Evolutionary conservation across 2,797 vertebrate genomes (phyloP).

Genomic region (Microctenopoma steveboyesi): DNA sequence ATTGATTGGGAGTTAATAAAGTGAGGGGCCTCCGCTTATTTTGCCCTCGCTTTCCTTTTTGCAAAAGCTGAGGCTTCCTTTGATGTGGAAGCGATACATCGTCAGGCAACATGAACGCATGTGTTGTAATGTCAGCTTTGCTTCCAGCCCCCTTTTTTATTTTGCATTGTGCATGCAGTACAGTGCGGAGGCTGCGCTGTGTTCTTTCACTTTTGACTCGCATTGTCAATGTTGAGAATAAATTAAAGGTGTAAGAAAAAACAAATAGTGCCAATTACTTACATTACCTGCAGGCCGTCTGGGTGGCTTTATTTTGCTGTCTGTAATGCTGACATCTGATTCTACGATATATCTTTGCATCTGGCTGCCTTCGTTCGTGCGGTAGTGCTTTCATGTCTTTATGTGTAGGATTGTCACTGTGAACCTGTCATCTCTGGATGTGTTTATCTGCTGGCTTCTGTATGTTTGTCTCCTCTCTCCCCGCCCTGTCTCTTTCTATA

Average conservation of each 20-base stretch:
- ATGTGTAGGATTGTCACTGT: conserved; percentile 35
- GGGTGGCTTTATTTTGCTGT: conserved; percentile 55
- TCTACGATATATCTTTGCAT: conserved; percentile 49
- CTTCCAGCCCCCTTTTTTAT: conserved; percentile 45
- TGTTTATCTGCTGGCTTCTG: conserved; percentile 43
- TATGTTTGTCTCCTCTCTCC: conserved; percentile 1
- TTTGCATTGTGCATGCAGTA: conserved; percentile 22
- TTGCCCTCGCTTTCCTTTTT: conserved; percentile 78
- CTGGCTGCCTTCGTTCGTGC: conserved; percentile 42
- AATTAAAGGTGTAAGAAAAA: conserved; percentile 56
- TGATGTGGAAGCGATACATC: conserved; percentile 92
- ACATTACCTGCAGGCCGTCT: conserved; percentile 56
- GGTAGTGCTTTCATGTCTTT: conserved; percentile 47
- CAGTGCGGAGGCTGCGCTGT: conserved; percentile 3
- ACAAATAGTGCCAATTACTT: conserved; percentile 70
- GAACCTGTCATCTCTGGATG: conserved; percentile 50
- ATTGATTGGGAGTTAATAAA: conserved; percentile 99
- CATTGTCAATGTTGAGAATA: conserved; percentile 58
- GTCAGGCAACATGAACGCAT: conserved; percentile 64
- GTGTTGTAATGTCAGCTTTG: conserved; percentile 67
- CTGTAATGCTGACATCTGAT: conserved; percentile 61
- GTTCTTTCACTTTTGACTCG: conserved; percentile 30
- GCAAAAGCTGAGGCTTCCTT: conserved; percentile 87
- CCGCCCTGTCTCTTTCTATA: conserved; percentile 12
- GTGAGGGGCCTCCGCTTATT: conserved; percentile 84